A percentile compares a stretch with the other conserved stretches of the same genome.
These are phyloP conservation scores for Clarias pachynema DNA, from an alignment of 2,797 vertebrate genomes.

Conservation along the genomic window DNA sequence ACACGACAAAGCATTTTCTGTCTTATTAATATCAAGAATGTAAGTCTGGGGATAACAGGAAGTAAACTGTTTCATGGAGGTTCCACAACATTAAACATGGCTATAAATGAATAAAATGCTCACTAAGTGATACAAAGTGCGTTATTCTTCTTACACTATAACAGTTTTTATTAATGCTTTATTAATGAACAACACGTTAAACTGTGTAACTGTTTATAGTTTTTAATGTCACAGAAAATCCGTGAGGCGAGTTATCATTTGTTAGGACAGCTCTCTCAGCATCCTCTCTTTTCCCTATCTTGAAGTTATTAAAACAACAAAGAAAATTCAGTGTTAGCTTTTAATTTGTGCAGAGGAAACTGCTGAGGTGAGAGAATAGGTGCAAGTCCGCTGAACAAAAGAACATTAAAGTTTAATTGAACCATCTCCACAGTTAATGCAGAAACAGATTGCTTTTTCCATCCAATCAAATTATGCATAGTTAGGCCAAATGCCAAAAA, in stretches of 20 bases:
- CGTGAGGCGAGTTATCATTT: background rate
- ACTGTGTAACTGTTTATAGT: background rate
- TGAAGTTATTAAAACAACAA: background rate
- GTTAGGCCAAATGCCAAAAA: background rate
- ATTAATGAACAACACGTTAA: background rate
- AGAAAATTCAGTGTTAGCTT: background rate
- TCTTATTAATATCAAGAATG: background rate
- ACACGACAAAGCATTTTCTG: background rate
- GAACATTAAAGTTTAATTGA: background rate
- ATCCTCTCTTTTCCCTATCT: background rate
- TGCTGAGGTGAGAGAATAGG: constrained; percentile 9
- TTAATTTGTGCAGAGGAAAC: background rate
- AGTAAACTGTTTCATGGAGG: background rate
- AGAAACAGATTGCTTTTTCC: background rate
- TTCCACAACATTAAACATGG: background rate
- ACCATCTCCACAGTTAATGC: background rate
- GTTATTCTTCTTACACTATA: background rate
- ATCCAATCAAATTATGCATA: constrained; percentile 2
- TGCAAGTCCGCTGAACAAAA: background rate
- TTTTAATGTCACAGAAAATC: background rate
- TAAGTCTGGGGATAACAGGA: background rate
- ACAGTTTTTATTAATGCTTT: background rate
- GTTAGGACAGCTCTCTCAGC: background rate
- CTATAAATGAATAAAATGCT: background rate
- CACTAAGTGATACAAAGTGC: background rate